Percentiles rank a stretch among this genome's conserved stretches.
phyloP scores from a whole-genome alignment of 1,140 invertebrate species.

The Leptoteleia sp. region DNA sequence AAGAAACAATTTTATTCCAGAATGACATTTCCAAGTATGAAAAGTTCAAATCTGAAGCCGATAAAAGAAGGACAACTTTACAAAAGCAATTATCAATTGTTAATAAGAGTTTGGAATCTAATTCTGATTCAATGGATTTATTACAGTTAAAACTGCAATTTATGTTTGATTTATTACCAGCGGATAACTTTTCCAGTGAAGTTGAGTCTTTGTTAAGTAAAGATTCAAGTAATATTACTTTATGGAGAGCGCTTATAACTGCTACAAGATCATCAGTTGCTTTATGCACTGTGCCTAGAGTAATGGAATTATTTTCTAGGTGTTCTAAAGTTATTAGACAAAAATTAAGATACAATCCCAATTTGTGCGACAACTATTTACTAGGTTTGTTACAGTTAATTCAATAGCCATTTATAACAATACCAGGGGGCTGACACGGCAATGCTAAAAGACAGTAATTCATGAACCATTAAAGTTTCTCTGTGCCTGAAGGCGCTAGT shows the following conservation, averaged over 20 bases:
- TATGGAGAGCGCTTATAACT: slow-evolving; percentile 84
- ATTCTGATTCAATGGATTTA: slow-evolving; percentile 79
- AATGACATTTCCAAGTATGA: slow-evolving; percentile 67
- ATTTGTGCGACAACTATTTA: slow-evolving; percentile 69
- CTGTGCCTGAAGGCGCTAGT: no score
- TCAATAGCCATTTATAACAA: no score
- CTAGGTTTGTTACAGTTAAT: slow-evolving; percentile 72
- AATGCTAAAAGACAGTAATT: no score
- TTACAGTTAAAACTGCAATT: slow-evolving; percentile 80
- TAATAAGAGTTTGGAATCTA: slow-evolving; percentile 82
- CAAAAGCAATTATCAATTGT: slow-evolving; percentile 82
- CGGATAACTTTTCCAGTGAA: slow-evolving; percentile 79
- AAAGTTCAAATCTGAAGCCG: slow-evolving; percentile 76
- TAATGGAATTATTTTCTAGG: slow-evolving; percentile 82
- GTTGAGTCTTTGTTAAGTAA: slow-evolving; percentile 81
- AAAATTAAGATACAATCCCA: slow-evolving; percentile 70
- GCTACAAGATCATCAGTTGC: slow-evolving; percentile 83
- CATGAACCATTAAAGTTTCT: no score
- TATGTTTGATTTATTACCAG: slow-evolving; percentile 80
- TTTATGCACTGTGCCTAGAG: slow-evolving; percentile 82
- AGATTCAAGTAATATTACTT: slow-evolving; percentile 81
- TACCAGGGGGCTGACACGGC: no score
- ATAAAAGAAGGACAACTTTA: slow-evolving; percentile 72
- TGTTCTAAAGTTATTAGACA: slow-evolving; percentile 82
- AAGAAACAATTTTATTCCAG: no score